Conservation (phyloP, 2,797 vertebrate genomes). For the Lepilemur septentrionalis region DNA sequence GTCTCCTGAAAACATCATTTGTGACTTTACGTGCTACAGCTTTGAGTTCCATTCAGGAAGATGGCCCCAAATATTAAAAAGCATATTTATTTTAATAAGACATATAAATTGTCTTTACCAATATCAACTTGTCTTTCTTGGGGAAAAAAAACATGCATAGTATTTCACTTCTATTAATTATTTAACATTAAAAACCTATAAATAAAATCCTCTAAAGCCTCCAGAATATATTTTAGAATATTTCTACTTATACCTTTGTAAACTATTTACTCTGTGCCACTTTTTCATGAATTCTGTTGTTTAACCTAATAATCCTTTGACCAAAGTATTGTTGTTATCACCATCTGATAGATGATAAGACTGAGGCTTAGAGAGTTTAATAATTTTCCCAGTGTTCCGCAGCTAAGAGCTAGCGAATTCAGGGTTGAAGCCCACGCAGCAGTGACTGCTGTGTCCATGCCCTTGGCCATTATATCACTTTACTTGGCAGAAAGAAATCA, state of each 20-base stretch:
- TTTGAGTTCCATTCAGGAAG: not conserved
- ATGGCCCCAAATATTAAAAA: not conserved
- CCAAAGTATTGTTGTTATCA: not conserved
- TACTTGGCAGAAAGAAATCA: not conserved
- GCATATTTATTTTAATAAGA: not conserved
- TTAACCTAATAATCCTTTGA: not conserved
- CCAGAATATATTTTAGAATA: not conserved
- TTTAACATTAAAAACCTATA: slow-evolving; percentile 32
- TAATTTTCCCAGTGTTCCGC: not conserved
- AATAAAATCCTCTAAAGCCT: not conserved
- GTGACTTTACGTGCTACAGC: not conserved
- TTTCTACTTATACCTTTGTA: not conserved
- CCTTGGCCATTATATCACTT: not conserved
- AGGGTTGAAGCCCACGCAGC: not conserved
- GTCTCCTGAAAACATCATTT: not conserved
- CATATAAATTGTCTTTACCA: not conserved
- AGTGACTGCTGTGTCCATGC: not conserved
- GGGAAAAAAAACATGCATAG: not conserved
- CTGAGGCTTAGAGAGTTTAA: not conserved
- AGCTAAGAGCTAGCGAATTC: not conserved
- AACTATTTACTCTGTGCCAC: not conserved
- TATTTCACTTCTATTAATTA: not conserved
- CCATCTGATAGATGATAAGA: not conserved
- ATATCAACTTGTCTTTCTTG: not conserved
- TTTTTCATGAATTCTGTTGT: not conserved